Conservation (phyloP, 1,140 invertebrate species). For the Trachymyrmex septentrionalis region DNA sequence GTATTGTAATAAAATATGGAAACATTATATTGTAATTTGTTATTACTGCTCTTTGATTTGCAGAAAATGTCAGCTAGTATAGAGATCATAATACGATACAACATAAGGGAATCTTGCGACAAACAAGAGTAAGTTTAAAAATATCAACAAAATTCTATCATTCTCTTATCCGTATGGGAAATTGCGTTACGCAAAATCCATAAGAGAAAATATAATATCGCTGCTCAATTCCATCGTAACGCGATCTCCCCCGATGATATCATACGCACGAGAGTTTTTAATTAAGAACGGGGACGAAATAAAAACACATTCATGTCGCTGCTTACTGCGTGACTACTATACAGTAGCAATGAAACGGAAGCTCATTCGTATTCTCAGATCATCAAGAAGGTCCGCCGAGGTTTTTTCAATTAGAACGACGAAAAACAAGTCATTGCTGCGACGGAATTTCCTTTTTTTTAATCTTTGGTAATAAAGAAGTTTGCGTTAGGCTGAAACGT, state of each 20-base stretch:
- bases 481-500: background rate
- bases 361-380: background rate
- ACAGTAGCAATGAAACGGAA: background rate
- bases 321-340: background rate
- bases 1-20: background rate
- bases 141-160: background rate
- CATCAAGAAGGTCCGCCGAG: background rate
- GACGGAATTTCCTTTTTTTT: background rate
- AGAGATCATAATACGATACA: background rate
- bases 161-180: background rate
- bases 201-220: background rate
- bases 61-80: background rate
- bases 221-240: background rate
- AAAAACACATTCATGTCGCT: background rate
- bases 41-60: background rate
- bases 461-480: background rate
- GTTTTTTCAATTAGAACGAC: background rate
- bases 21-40: background rate
- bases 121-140: background rate
- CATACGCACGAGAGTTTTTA: conserved; percentile 21
- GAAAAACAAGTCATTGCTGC: background rate
- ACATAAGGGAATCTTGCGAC: background rate
- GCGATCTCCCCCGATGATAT: background rate
- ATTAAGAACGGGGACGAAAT: conserved; percentile 7
- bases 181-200: background rate